Conservation (phyloP, 2,113 vertebrate genomes). For the Gnathonemus longibarbis region DNA sequence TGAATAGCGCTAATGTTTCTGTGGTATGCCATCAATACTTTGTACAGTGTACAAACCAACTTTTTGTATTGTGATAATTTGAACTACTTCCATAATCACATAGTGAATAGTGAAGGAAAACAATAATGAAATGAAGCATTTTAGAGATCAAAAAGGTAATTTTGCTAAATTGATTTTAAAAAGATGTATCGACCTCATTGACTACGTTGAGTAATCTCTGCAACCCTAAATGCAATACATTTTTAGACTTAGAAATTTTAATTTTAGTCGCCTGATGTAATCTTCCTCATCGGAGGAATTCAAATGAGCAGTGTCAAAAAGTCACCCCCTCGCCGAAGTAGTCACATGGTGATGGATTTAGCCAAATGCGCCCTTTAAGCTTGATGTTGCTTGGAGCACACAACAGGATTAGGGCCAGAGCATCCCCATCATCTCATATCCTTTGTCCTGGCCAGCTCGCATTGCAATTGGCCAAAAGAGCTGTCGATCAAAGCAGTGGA, state of each 20-base stretch:
- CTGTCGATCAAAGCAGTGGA: conserved; percentile 67
- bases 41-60: too few species aligned
- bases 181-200: neutral
- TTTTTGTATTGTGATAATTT: too few species aligned
- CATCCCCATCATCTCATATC: conserved; percentile 54
- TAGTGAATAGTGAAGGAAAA: neutral
- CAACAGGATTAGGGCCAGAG: conserved; percentile 57
- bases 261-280: neutral
- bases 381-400: conserved; percentile 43
- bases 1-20: too few species aligned
- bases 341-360: conserved; percentile 20
- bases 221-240: neutral
- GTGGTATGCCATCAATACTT: too few species aligned
- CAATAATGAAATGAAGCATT: neutral
- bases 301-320: neutral
- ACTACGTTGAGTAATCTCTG: neutral
- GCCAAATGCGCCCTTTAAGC: conserved; percentile 50
- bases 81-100: too few species aligned
- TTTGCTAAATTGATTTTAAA: neutral
- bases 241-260: neutral
- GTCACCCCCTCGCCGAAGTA: neutral
- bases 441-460: conserved; percentile 36
- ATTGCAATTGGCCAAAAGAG: conserved; percentile 65
- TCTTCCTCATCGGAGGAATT: neutral
- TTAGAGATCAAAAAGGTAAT: neutral